phyloP scores from a whole-genome alignment of 2,888 invertebrate genomes.

The Netelia virgata region DNA sequence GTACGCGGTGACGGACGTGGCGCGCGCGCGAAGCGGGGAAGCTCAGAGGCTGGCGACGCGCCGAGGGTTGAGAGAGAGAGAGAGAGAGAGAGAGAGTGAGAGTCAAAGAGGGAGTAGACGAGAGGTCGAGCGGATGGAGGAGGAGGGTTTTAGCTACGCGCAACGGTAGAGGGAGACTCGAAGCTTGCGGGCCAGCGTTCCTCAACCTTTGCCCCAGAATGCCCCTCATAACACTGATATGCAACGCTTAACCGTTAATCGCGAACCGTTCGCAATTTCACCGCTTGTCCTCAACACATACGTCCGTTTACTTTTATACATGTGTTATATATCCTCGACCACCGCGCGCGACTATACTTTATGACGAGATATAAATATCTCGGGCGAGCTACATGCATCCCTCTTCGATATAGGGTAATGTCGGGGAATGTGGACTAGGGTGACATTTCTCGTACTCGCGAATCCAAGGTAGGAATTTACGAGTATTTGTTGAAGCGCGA shows the following conservation, averaged over 20 bases:
- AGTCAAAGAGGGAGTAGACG: conserved; percentile 24
- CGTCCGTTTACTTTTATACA: background rate
- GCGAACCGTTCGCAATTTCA: conserved; percentile 76
- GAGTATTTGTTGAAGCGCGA: too few species aligned
- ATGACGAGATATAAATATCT: conserved; percentile 4
- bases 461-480: too few species aligned
- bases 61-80: conserved; percentile 50
- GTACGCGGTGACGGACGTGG: conserved; percentile 72
- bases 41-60: conserved; percentile 46
- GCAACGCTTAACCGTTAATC: conserved; percentile 79
- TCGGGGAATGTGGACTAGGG: background rate
- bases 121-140: conserved; percentile 58
- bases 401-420: too few species aligned
- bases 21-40: conserved; percentile 62
- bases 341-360: background rate
- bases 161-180: conserved; percentile 67
- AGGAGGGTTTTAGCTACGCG: conserved; percentile 52
- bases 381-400: background rate
- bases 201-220: conserved; percentile 85
- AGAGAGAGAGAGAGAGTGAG: conserved; percentile 31
- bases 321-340: background rate
- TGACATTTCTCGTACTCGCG: too few species aligned
- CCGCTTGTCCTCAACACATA: conserved; percentile 61
- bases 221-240: conserved; percentile 78
- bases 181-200: conserved; percentile 79